Evolutionary conservation across 1,140 invertebrate species (phyloP), one percentile per base, ranked within the genome.

Genomic region (Berghia stephanieae): DNA sequence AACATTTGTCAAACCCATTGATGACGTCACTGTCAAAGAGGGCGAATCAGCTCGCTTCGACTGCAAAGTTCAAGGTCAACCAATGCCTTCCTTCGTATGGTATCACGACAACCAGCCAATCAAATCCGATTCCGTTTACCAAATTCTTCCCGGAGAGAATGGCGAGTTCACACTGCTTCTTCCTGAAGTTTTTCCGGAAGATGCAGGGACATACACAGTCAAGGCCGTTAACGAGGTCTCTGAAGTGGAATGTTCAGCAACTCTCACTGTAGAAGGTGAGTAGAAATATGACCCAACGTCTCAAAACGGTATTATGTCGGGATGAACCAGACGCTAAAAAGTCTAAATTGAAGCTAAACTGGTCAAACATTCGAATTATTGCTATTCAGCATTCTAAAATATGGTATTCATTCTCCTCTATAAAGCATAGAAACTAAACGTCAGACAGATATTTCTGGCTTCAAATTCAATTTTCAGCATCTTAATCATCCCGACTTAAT

Each of bases 21-120:
- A 83, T 44, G 83, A 87, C 72, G 55, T 85, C 21, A 82, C 79
- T 10, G 83, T 87, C 13, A 82, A 81, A 38, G 97, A 98, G 90
- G 96, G 98, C 81, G 95, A 97, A 85, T 93, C 94, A 84, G 96
- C 95, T 13, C 93, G 93, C 88, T 98, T 99, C 88, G 95, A 96
- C 87, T 96, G 97, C 24, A 95, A 96, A 89, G 98, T 97, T 86
- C 77, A 75, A 67, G 85, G 86, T 78, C 69, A 84, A 63, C 86
- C 86, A 4, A 72, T 71, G 24, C 85, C 86, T 70, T 78, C 72
- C 6, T 76, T 89, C 43, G 82, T 82, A 16, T 88, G 86, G 86
- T 85, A 77, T 81, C 91, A 91, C 86, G 95, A 97, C 85, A 96
- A 96, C 84, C 92, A 93, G 43, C 84, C 83, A 67, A 85, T 88